These are phyloP conservation scores for Catotricha subobsoleta DNA, from an alignment of 2,888 invertebrate species.

Conservation along the genomic window DNA sequence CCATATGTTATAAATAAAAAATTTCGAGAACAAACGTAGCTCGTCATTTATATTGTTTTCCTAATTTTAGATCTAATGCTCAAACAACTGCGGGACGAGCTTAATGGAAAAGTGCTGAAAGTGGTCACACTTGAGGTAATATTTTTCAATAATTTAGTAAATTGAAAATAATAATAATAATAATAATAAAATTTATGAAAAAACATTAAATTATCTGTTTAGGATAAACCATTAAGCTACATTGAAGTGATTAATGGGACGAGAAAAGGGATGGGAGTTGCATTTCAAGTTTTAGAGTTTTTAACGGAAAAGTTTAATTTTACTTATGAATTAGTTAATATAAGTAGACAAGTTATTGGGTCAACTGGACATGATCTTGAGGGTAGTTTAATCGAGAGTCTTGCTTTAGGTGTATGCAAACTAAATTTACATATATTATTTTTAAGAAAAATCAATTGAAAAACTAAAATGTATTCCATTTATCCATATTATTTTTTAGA, in stretches of 20 bases:
- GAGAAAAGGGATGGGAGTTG: conserved; percentile 45
- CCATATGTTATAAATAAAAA: no score
- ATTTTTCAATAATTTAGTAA: no score
- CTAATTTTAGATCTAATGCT: not conserved
- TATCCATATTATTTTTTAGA: conserved; percentile 27
- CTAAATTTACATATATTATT: not conserved
- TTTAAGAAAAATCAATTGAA: not conserved
- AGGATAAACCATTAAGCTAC: conserved; percentile 48
- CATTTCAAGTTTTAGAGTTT: conserved; percentile 51
- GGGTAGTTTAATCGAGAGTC: conserved; percentile 44
- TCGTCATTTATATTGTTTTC: not conserved
- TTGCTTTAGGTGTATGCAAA: conserved; percentile 37
- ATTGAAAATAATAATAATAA: no score
- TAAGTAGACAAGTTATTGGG: conserved; percentile 42
- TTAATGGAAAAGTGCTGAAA: conserved; percentile 6
- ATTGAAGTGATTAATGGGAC: conserved; percentile 35
- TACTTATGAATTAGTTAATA: conserved; percentile 48
- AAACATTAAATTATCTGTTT: conserved; percentile 13
- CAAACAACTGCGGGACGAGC: not conserved
- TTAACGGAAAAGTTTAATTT: conserved; percentile 52
- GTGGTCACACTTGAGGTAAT: conserved; percentile 7
- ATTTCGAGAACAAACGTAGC: no score
- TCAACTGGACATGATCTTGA: conserved; percentile 28
- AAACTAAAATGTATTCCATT: not conserved
- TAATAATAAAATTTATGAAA: not conserved